Percentiles rank a stretch among this genome's conserved stretches.
Conservation (phyloP, 1,140 invertebrate species). For the Hypsibius dujardini region DNA sequence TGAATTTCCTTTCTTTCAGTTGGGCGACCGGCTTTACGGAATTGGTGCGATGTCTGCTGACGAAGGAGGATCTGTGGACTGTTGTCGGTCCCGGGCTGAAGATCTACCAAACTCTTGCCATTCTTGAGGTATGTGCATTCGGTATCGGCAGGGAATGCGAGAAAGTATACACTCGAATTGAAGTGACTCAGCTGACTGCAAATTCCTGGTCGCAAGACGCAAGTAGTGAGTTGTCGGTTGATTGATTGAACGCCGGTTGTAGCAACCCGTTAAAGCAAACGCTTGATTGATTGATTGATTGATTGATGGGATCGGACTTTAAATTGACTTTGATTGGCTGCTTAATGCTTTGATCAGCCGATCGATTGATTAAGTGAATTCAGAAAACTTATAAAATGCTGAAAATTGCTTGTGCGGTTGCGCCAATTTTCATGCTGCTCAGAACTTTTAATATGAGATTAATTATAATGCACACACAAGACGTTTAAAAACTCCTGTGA, state of each 20-base stretch:
- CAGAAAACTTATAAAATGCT: conserved; percentile 18
- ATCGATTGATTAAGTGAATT: not conserved
- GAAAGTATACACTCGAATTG: too few species aligned
- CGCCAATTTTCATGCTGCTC: conserved; percentile 21
- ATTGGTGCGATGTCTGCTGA: not conserved
- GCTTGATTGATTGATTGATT: conserved; percentile 18
- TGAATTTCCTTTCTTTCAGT: not conserved
- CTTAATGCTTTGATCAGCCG: conserved; percentile 17
- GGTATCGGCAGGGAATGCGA: not conserved
- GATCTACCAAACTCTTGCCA: conserved; percentile 72
- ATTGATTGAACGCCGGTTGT: not conserved
- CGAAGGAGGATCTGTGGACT: conserved; percentile 41
- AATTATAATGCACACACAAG: too few species aligned
- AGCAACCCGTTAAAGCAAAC: too few species aligned
- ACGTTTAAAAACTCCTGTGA: not conserved
- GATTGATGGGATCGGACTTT: conserved; percentile 16
- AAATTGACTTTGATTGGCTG: conserved; percentile 18
- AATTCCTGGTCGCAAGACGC: not conserved
- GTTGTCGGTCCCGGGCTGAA: conserved; percentile 48
- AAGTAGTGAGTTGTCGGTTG: not conserved
- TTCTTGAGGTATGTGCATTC: conserved; percentile 50
- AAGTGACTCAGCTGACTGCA: not conserved
- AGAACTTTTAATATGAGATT: too few species aligned
- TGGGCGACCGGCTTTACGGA: not conserved
- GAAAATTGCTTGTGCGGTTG: conserved; percentile 20